Conservation (phyloP, 2,888 invertebrate species). For the Agapostemon virescens region DNA sequence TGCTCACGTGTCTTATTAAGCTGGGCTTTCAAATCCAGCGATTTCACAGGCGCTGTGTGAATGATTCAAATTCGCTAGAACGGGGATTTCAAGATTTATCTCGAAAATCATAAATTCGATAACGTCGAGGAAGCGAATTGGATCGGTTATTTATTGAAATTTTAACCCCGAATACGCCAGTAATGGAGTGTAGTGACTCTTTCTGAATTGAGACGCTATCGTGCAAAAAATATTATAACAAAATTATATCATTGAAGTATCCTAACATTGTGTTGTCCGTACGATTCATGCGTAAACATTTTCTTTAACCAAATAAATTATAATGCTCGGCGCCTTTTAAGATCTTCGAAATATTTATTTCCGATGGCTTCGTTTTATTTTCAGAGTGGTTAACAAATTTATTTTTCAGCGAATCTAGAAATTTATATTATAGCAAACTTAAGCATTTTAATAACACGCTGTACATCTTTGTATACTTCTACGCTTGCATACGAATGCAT, state of each 20-base stretch:
- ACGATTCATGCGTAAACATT: neutral
- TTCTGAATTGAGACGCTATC: constrained; percentile 3
- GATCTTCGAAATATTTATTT: too few species aligned
- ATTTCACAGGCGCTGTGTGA: neutral
- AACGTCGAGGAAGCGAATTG: neutral
- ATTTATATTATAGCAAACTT: neutral
- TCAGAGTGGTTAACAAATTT: neutral
- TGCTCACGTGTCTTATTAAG: constrained; percentile 8
- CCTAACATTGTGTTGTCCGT: neutral
- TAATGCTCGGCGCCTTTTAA: too few species aligned
- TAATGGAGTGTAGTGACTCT: neutral
- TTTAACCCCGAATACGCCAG: neutral
- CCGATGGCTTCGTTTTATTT: too few species aligned
- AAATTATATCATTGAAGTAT: neutral
- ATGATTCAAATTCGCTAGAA: neutral
- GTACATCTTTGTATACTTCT: neutral
- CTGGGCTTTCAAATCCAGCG: constrained; percentile 12
- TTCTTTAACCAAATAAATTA: neutral
- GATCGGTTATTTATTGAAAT: constrained; percentile 3
- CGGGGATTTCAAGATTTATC: constrained; percentile 6
- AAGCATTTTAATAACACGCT: neutral
- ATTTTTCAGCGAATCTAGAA: neutral
- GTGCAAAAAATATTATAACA: neutral
- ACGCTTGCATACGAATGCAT: neutral
- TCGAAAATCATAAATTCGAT: neutral